Base-by-base conservation (phyloP, 2,113 vertebrate genomes). In the Variabilichromis moorii region DNA sequence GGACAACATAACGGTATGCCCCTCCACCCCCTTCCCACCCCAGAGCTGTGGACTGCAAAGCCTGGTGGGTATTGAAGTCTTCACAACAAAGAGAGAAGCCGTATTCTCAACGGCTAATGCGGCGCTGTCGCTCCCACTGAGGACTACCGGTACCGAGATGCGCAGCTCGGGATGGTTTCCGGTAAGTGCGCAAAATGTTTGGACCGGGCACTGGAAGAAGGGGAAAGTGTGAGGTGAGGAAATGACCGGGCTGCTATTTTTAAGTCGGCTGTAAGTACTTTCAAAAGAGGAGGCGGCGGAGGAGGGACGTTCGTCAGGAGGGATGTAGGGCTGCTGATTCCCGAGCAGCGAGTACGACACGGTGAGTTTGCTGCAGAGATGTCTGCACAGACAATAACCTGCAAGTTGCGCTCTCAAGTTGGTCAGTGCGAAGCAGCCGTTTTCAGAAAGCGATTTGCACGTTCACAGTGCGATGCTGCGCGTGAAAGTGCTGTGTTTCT, bases 121-220 rank as follows among this genome's bases (percentile, higher is more conserved):
- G 76, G 76, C 31, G 78, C 81, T 59, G 85, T 94, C 63, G 86
- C 81, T 7, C 87, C 87, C 59, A 8, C 11, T 9, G 57, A 82
- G 89, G 94, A 97, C 96, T 96, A 96, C 96, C 94, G 91, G 71
- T 88, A 96, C 96, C 96, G 87, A 88, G 87, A 94, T 94, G 91
- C 93, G 14, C 40, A 19, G 87, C 85, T 79, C 35, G 21, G 82
- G 84, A 81, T 87, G 89, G 86, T 93, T 97, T 96, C 96, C 96
- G 96, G 96, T 94, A 86, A 89, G 80, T 92, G 88, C 87, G 87
- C 91, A 88, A 90, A 92, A 94, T 95, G 95, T 95, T 96, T 95
- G 94, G 95, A 95, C 88, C 88, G 88, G 93, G 83, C 80, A 10
- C 84, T 90, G 90, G 89, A 89, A 92, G 89, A 89, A 47, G 79